A percentile compares a stretch with the other conserved stretches of the same genome.
phyloP scores from a whole-genome alignment of 2,888 invertebrate species.

The Anticlea derivata region DNA sequence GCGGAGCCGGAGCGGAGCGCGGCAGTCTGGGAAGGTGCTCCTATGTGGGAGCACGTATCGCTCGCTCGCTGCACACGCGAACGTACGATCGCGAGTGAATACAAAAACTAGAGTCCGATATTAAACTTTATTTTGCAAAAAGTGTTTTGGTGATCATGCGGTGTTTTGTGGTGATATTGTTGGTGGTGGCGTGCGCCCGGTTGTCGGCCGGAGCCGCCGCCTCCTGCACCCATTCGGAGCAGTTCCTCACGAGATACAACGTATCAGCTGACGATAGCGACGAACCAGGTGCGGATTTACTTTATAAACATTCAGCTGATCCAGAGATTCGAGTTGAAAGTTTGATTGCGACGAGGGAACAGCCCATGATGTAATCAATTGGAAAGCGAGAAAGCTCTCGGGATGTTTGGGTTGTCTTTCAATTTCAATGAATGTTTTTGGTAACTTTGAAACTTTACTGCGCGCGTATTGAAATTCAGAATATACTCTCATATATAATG shows the following conservation, averaged over 20 bases:
- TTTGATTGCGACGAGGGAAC: slow-evolving; percentile 28
- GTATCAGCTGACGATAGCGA: slow-evolving; percentile 77
- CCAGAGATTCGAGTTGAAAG: slow-evolving; percentile 27
- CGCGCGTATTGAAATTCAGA: slow-evolving; percentile 1
- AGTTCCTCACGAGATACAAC: slow-evolving; percentile 74
- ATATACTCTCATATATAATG: background rate
- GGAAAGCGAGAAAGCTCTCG: slow-evolving; percentile 28
- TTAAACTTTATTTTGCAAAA: slow-evolving; percentile 48
- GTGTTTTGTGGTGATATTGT: slow-evolving; percentile 69
- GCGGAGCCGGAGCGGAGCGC: slow-evolving; percentile 39
- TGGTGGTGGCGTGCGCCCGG: slow-evolving; percentile 57
- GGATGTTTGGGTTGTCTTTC: slow-evolving; percentile 29
- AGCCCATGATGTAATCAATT: slow-evolving; percentile 29
- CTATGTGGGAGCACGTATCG: slow-evolving; percentile 71
- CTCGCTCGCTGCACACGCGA: slow-evolving; percentile 50
- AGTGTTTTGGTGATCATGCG: slow-evolving; percentile 70
- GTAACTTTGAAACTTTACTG: slow-evolving; percentile 7
- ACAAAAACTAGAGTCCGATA: slow-evolving; percentile 52
- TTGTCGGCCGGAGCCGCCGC: slow-evolving; percentile 57
- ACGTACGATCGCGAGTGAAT: slow-evolving; percentile 70
- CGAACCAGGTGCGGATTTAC: slow-evolving; percentile 68
- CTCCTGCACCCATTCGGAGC: slow-evolving; percentile 63
- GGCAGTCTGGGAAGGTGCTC: slow-evolving; percentile 73
- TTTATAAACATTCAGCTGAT: slow-evolving; percentile 43
- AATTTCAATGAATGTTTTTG: slow-evolving; percentile 17